Percentiles rank a stretch among this genome's conserved stretches.
Evolutionary conservation across 1,140 invertebrate genomes (phyloP).

Genomic region (Drosophila orosa): DNA sequence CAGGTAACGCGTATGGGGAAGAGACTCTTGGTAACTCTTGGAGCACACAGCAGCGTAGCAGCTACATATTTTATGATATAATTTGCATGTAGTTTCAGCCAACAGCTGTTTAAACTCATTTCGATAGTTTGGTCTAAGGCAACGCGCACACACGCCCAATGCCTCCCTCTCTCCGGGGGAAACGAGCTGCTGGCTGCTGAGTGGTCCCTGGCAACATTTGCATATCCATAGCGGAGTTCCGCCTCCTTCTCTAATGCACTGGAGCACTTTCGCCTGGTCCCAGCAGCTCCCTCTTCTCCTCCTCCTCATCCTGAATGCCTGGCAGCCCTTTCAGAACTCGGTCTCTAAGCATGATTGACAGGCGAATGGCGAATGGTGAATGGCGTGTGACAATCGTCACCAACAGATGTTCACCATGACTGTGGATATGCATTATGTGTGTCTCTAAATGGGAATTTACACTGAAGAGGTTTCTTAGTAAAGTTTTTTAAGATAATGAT

Average conservation of each 20-base stretch:
- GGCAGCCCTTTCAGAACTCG: conserved; percentile 25
- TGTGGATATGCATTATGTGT: conserved; percentile 14
- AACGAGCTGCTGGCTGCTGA: conserved; percentile 26
- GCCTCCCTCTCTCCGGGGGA: neutral
- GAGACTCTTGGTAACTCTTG: conserved; percentile 1
- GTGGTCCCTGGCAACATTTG: conserved; percentile 61
- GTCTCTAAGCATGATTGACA: conserved; percentile 75
- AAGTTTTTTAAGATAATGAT: neutral
- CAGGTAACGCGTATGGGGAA: conserved; percentile 5
- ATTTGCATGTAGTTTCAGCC: conserved; percentile 73
- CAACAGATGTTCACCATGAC: conserved; percentile 26
- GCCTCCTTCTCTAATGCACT: conserved; percentile 17
- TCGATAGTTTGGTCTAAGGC: conserved; percentile 47
- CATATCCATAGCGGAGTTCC: conserved; percentile 41
- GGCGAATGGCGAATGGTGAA: conserved; percentile 43
- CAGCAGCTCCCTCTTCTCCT: neutral
- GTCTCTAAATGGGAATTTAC: conserved; percentile 9
- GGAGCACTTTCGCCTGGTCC: conserved; percentile 4
- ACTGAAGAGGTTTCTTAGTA: neutral
- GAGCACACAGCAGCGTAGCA: conserved; percentile 8
- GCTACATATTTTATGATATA: conserved; percentile 68
- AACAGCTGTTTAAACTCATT: conserved; percentile 61
- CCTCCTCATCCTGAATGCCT: neutral
- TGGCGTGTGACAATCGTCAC: conserved; percentile 55
- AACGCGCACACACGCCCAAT: neutral